These are phyloP conservation scores for Gobiocypris rarus DNA, from an alignment of 2,113 vertebrate genomes.

Conservation along the genomic window DNA sequence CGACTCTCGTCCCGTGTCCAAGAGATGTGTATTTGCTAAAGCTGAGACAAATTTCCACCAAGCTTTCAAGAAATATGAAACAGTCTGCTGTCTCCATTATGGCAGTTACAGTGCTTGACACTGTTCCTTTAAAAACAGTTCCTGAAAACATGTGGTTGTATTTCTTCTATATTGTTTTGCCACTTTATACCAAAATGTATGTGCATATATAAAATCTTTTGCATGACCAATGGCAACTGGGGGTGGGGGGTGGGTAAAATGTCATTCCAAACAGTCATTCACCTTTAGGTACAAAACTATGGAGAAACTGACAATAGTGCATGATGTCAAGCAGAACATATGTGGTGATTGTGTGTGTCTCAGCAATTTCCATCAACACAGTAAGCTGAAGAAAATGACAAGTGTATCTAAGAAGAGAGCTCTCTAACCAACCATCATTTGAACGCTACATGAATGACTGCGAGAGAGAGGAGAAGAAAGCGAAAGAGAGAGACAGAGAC, in stretches of 20 bases:
- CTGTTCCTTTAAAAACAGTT: conserved; percentile 44
- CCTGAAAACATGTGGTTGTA: conserved; percentile 35
- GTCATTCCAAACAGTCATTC: neutral
- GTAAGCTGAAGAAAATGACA: conserved; percentile 35
- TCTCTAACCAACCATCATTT: neutral
- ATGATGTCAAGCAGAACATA: conserved; percentile 13
- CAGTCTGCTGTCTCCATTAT: neutral
- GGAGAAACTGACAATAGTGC: neutral
- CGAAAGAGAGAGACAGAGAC: neutral
- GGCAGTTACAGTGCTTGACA: neutral
- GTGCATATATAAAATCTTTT: too few species aligned
- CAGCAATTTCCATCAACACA: neutral
- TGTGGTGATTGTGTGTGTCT: conserved; percentile 9
- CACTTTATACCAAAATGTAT: too few species aligned
- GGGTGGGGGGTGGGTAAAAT: neutral
- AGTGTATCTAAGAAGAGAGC: neutral
- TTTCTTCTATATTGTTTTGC: conserved; percentile 19
- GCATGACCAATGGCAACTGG: neutral
- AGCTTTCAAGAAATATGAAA: conserved; percentile 19
- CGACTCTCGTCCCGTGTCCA: neutral
- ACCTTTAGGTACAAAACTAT: conserved; percentile 1
- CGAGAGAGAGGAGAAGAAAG: neutral
- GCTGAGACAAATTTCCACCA: neutral
- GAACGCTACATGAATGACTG: neutral
- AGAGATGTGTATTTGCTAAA: neutral